A percentile compares a stretch with the other conserved stretches of the same genome.
Conservation (phyloP, 2,888 invertebrate genomes). For the Epiblema foenella region DNA sequence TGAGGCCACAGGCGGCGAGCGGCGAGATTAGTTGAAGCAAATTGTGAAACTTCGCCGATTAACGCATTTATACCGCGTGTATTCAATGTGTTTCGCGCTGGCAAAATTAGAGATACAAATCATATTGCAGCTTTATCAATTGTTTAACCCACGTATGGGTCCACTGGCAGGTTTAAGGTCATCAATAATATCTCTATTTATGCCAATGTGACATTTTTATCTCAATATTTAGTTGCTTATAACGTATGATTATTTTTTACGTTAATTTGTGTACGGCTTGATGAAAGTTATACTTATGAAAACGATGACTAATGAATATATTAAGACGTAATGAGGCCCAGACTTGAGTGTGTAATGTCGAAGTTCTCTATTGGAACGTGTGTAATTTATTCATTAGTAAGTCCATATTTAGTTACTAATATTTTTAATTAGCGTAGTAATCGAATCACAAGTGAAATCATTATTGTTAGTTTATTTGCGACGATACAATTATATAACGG, state of each 20-base stretch:
- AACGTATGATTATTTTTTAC: conserved; percentile 42
- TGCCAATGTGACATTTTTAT: conserved; percentile 43
- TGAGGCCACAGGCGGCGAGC: conserved; percentile 6
- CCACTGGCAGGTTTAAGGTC: conserved; percentile 36
- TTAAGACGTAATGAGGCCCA: conserved; percentile 9
- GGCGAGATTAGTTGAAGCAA: conserved; percentile 51
- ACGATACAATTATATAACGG: conserved; percentile 28
- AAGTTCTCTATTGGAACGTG: conserved; percentile 22
- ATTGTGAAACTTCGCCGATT: conserved; percentile 62
- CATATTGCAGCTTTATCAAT: conserved; percentile 34
- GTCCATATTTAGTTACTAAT: conserved; percentile 40
- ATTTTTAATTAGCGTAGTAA: conserved; percentile 40
- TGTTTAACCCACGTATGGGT: conserved; percentile 6
- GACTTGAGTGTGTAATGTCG: not conserved
- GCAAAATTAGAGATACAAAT: conserved; percentile 39
- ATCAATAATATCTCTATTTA: conserved; percentile 41
- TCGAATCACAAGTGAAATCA: conserved; percentile 42
- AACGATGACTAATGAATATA: conserved; percentile 36
- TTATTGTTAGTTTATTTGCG: conserved; percentile 41
- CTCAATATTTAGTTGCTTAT: conserved; percentile 44
- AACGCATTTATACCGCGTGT: conserved; percentile 71
- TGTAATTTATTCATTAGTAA: conserved; percentile 39
- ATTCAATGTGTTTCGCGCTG: conserved; percentile 36
- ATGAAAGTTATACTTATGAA: conserved; percentile 41
- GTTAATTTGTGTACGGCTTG: conserved; percentile 31